Evolutionary conservation across 1,140 invertebrate species (phyloP), one percentile per base, ranked within the genome.

Genomic region (Diorhabda carinulata): DNA sequence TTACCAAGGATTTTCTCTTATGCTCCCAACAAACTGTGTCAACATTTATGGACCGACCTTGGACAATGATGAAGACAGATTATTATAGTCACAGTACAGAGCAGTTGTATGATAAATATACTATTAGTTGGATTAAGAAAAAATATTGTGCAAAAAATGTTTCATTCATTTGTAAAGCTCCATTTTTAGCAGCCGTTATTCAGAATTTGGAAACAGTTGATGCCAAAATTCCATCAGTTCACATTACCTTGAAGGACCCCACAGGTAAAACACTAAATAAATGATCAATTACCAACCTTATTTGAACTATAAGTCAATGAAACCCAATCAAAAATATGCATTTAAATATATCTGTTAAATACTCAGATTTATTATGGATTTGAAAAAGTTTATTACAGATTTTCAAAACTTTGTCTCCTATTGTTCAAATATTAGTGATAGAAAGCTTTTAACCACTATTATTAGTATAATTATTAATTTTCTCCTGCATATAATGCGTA

Each of bases 91-190:
- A 8, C 40, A 67, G 64, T 52, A 43, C 52, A 7, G 41, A 66
- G 10, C 61, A 65, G 25, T 59, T 73, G 5, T 66, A 58, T 68
- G 70, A 75, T 25, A 73, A 73, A 62, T 75, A 72, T 61, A 74
- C 72, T 61, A 75, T 75, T 44, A 67, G 62, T n/a, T 75, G 74
- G 74, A 75, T 75, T 52, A 73, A 72, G 69, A 69, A 65, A 10
- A 63, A 70, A 58, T 59, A 62, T 7, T 40, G 52, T 6, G 8
- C 10, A 40, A 69, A 72, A 44, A 56, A 72, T 57, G 59, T 70
- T 47, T 45, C 60, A 25, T 57, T 67, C 9, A 72, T 69, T 64
- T 65, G 69, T 43, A 73, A 72, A 66, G 68, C 67, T 3, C 72
- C 74, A 44, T 76, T 74, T 61, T 69, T 76, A 52, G 74, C 70